A percentile compares a stretch with the other conserved stretches of the same genome.
phyloP scores from a whole-genome alignment of 2,888 invertebrate species.

The Limenitis camilla region DNA sequence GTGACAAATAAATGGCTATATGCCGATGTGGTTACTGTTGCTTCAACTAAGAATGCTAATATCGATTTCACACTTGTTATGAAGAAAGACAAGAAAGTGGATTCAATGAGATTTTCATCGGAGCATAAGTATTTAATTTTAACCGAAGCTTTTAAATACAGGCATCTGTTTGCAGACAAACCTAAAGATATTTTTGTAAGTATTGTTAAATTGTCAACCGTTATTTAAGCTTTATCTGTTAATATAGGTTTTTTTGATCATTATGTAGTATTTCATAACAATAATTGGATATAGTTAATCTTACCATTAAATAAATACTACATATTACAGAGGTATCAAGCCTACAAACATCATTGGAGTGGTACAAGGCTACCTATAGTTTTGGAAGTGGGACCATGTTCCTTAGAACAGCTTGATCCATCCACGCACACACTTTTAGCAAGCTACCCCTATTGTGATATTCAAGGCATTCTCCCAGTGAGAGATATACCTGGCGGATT shows the following conservation, averaged over 20 bases:
- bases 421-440: slow-evolving; percentile 87
- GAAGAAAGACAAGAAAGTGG: slow-evolving; percentile 92
- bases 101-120: slow-evolving; percentile 96
- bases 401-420: slow-evolving; percentile 93
- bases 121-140: slow-evolving; percentile 95
- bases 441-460: slow-evolving; percentile 63
- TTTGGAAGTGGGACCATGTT: slow-evolving; percentile 93
- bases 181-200: slow-evolving; percentile 85
- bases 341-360: slow-evolving; percentile 98
- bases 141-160: slow-evolving; percentile 90
- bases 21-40: slow-evolving; percentile 83
- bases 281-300: not conserved
- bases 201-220: slow-evolving; percentile 24
- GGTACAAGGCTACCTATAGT: slow-evolving; percentile 90
- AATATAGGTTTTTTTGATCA: not conserved
- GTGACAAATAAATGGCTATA: slow-evolving; percentile 95
- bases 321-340: slow-evolving; percentile 82
- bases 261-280: too few relatives aligned
- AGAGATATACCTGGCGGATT: slow-evolving; percentile 95
- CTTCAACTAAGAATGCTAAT: slow-evolving; percentile 75
- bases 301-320: not conserved
- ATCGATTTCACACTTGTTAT: slow-evolving; percentile 87
- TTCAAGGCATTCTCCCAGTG: slow-evolving; percentile 77
- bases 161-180: slow-evolving; percentile 86
- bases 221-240: not conserved